These are phyloP conservation scores for Alaudala cheleensis DNA, from an alignment of 2,113 vertebrate species.

Conservation along the genomic window DNA sequence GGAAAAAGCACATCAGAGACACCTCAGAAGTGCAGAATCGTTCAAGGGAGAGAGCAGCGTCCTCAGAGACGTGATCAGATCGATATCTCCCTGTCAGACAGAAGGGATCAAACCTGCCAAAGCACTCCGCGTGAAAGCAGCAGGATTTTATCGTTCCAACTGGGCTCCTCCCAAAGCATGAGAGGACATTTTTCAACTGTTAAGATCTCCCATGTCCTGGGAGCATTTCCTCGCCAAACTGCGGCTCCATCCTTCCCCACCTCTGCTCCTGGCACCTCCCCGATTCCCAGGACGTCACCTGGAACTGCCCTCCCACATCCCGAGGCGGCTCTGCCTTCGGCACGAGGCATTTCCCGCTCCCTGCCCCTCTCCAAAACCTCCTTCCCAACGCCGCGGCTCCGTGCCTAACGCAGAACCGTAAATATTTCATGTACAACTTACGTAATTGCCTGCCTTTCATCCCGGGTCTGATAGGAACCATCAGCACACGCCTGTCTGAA, in stretches of 20 bases:
- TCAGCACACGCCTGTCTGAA: not conserved
- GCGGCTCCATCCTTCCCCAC: not conserved
- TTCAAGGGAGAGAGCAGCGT: not conserved
- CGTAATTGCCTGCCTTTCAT: not conserved
- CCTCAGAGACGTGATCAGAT: not conserved
- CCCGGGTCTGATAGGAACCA: not conserved
- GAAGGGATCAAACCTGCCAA: not conserved
- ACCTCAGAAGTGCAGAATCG: not conserved
- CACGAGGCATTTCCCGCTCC: not conserved
- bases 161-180: not conserved
- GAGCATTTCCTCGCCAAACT: not conserved
- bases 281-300: rapidly evolving
- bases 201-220: not conserved
- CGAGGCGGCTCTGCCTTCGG: not conserved
- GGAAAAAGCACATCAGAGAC: not conserved
- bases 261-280: not conserved
- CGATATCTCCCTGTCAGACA: not conserved
- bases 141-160: not conserved
- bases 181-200: not conserved
- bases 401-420: not conserved
- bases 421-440: not conserved
- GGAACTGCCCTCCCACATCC: not conserved
- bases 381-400: rapidly evolving
- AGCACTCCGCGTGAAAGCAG: not conserved
- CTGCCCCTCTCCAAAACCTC: not conserved